Evolutionary conservation across 2,888 invertebrate species (phyloP), one percentile per base, ranked within the genome.

Genomic region (Apantesis nais): DNA sequence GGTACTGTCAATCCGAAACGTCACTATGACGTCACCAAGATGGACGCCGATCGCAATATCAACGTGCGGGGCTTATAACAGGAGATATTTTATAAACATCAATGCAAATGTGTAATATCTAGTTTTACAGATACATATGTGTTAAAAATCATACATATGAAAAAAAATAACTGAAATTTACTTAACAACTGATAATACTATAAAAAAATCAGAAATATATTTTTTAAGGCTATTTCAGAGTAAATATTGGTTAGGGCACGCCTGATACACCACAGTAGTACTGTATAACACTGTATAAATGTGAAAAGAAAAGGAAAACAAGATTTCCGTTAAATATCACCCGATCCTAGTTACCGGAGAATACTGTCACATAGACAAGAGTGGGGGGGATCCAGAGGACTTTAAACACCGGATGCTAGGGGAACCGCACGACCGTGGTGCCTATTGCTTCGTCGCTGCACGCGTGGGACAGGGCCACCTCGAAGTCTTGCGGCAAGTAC

Each of bases 361-460:
- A 25, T 25, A 55, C 14, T 25, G 25, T 29, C 5, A 16, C 29
- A 29, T 1, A 58, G 58, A 58, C 25, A 29, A 29, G 58, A 55
- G 55, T 12, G 55, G 55, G 25, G n/a, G 11, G 29, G 7, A 2
- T 14, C 8, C 25, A 29, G 29, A 29, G 29, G 29, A 29, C 4
- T 1, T 5, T 29, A 14, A 1, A 25, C 12, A n/a, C 37, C 61
- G 52, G n/a, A 41, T 31, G 63, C 76, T 91, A 94, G 0, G 94
- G 94, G 83, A 94, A 94, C 60, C 95, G 79, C 16, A 95, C 90
- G 34, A 95, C 94, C 0, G 93, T 93, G 19, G 93, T 92, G 1
- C 95, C 95, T 25, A 94, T 74, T 0, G 95, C 93, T 31, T 93
- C 92, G 0, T 93, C 92, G 68, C 94, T 90, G 85, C 95, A 95